Evolutionary conservation across 1,140 invertebrate genomes (phyloP), one percentile per base, ranked within the genome.

Genomic region (Aphidius ervi): DNA sequence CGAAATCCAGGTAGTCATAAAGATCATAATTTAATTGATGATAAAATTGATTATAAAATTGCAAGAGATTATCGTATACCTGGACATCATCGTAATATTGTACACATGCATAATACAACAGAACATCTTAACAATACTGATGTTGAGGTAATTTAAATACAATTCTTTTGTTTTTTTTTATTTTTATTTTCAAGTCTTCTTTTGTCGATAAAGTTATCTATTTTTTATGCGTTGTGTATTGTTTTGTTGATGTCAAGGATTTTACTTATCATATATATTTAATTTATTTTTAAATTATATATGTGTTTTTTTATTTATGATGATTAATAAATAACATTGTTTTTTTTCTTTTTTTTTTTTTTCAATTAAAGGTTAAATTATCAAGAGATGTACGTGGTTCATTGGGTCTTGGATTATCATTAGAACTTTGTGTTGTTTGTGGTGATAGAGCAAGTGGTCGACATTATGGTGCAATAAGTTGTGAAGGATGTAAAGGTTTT

Each of bases 401-500:
- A 6, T 66, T 80, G 56, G 76, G 78, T 10, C 68, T 84, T 57
- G 82, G 82, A n/a, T 60, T 83, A 8, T 81, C 81, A 3, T 71
- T 93, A 64, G 94, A 97, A 74, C 82, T 94, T 39, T 97, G 95
- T 76, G 89, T 97, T 48, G 94, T 98, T 3, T 97, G 95, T 79
- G 94, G 94, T 0, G 95, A 97, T 76, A 83, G 93, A 64, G 94
- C 94, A 6, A 95, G 93, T 76, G 94, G 94, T 45, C 86, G 94
- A 56, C 95, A 97, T 71, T 97, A 97, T 81, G 94, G 95, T 53
- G 94, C 93, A 58, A 95, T 94, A 54, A 94, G 91, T 70, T 95
- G 93, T 79, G 93, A 95, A 82, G 93, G 93, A 5, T 95, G 93
- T 73, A 95, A 95, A 79, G 93, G 93, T 0, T 95, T 95, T 79